Evolutionary conservation across 2,797 vertebrate species (phyloP).

Genomic region (Salmo trutta): DNA sequence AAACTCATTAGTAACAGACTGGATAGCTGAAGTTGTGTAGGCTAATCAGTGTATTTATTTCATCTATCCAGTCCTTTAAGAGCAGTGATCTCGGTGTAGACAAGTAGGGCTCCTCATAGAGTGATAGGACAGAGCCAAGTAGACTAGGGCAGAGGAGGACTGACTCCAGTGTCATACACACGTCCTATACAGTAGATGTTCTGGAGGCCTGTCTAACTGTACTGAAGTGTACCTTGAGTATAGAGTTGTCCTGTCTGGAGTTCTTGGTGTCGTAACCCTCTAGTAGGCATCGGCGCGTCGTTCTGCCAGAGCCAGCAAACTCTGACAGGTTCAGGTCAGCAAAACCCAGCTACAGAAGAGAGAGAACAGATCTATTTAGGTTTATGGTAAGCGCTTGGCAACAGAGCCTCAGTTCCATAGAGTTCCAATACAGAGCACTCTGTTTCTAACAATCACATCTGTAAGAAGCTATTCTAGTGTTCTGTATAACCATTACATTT

Average conservation of each 20-base stretch:
- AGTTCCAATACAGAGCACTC: not conserved
- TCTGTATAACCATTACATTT: not conserved
- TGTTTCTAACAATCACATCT: not conserved
- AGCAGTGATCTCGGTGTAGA: not conserved
- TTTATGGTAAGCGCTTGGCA: too few relatives aligned
- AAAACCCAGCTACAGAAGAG: slow-evolving; percentile 88
- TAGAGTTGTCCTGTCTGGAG: slow-evolving; percentile 97
- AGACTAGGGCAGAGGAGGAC: too few relatives aligned
- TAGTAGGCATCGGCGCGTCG: slow-evolving; percentile 88
- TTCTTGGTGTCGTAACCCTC: slow-evolving; percentile 98
- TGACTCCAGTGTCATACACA: not conserved
- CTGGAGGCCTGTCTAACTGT: not conserved
- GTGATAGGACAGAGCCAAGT: not conserved
- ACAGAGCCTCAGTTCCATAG: not conserved
- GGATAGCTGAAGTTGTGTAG: not conserved
- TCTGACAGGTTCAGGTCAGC: slow-evolving; percentile 96
- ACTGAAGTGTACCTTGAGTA: slow-evolving; percentile 86
- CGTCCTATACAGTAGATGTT: not conserved
- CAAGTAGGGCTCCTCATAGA: not conserved
- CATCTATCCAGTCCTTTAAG: not conserved
- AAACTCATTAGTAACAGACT: not conserved
- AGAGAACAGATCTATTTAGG: not conserved
- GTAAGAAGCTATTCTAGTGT: not conserved
- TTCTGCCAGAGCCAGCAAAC: slow-evolving; percentile 94
- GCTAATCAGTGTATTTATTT: not conserved